A percentile compares a stretch with the other conserved stretches of the same genome.
phyloP scores from a whole-genome alignment of 2,888 invertebrate species.

The Tetramorium bicarinatum region DNA sequence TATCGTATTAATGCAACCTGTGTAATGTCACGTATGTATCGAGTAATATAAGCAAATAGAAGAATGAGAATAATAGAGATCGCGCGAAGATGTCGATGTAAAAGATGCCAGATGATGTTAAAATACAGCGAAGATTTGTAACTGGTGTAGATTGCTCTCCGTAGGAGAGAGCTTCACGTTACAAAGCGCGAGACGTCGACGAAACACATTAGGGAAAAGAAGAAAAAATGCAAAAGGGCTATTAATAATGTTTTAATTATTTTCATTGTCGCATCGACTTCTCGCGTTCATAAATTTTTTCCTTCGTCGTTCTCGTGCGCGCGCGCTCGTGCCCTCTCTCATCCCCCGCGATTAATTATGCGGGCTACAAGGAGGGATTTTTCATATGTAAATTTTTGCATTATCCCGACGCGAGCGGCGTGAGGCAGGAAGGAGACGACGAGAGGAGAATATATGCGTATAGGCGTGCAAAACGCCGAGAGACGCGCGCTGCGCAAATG shows the following conservation, averaged over 20 bases:
- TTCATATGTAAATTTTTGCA: slow-evolving; percentile 50
- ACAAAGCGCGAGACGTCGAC: neutral
- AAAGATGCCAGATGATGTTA: slow-evolving; percentile 14
- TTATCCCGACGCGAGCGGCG: slow-evolving; percentile 11
- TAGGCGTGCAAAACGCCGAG: slow-evolving; percentile 42
- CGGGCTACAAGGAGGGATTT: slow-evolving; percentile 22
- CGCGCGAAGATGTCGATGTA: slow-evolving; percentile 36
- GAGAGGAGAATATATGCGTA: slow-evolving; percentile 49
- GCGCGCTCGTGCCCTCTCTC: neutral
- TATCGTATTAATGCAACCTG: slow-evolving; percentile 48
- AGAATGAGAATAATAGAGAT: slow-evolving; percentile 49
- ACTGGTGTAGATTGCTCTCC: neutral
- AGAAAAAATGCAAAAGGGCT: neutral
- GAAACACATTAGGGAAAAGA: neutral
- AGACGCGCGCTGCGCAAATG: slow-evolving; percentile 48
- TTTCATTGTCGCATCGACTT: neutral
- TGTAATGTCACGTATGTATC: slow-evolving; percentile 20
- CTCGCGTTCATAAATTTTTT: slow-evolving; percentile 28
- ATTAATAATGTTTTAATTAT: slow-evolving; percentile 46
- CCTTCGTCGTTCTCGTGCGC: neutral
- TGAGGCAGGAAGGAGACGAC: neutral
- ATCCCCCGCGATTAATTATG: slow-evolving; percentile 39
- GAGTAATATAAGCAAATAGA: slow-evolving; percentile 61
- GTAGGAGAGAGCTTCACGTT: neutral
- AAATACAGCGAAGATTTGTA: neutral